These are phyloP conservation scores for Xerus rutilus DNA, from an alignment of 2,797 vertebrate species.

Conservation along the genomic window DNA sequence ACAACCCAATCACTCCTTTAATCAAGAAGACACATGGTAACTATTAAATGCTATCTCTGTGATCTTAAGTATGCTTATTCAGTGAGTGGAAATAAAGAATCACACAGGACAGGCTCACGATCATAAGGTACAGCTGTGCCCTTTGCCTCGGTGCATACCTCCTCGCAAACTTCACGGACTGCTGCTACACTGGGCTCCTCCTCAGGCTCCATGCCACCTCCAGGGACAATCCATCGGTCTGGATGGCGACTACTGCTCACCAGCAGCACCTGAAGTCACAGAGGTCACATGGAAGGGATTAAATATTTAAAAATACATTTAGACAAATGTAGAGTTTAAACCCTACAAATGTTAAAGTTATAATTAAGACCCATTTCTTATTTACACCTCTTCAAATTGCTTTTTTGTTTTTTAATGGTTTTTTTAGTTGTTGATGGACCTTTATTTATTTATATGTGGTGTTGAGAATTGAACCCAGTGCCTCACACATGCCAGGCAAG, in stretches of 20 bases:
- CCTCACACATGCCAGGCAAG: too few relatives aligned
- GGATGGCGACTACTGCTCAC: conserved; percentile 99
- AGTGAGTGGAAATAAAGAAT: background rate
- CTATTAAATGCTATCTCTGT: background rate
- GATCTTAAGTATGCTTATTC: background rate
- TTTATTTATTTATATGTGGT: too few relatives aligned
- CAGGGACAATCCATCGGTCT: conserved; percentile 99
- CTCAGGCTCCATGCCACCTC: conserved; percentile 98
- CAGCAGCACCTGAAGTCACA: conserved; percentile 93
- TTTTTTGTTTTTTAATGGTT: background rate
- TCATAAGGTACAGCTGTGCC: background rate
- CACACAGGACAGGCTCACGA: background rate
- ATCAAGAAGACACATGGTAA: background rate
- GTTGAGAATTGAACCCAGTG: too few relatives aligned
- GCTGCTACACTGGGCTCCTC: conserved; percentile 97
- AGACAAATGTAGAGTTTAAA: conserved; percentile 18
- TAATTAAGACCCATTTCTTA: background rate
- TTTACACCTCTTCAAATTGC: conserved; percentile 14
- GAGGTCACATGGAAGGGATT: background rate
- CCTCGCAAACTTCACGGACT: conserved; percentile 97
- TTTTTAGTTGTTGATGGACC: too few relatives aligned
- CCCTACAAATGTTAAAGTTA: background rate
- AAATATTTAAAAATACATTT: background rate
- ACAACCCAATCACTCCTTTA: background rate
- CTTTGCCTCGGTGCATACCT: conserved; percentile 90